Base-by-base conservation (phyloP, 2,113 vertebrate species). In the Aptenodytes patagonicus region DNA sequence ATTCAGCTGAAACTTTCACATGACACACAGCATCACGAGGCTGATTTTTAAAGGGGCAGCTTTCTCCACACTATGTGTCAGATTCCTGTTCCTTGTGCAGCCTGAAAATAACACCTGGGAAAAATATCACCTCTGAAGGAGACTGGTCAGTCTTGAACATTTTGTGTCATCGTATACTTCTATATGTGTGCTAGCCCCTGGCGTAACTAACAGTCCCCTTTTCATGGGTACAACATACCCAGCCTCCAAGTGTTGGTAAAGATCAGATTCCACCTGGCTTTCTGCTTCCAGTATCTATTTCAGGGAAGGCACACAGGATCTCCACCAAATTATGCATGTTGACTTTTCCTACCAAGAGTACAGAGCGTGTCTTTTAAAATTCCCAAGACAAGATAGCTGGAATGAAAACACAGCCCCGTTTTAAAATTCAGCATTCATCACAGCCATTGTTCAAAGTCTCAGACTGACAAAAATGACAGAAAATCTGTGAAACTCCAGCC, bases 1-100 rank as follows among this genome's bases (percentile, higher is more conserved):
- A 87, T 97, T 93, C 93, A 91, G 93, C 81, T 95, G 94, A 95
- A 97, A 83, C 66, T 91, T 94, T 93, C 83, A 94, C 91, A 95
- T 95, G 89, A 91, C 78, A 76, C 82, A 64, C 34, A 80, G 77
- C 36, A 72, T 54, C 61, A 81, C 0, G 0, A 89, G 57, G 34
- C 46, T 91, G 81, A 70, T 87, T 95, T 90, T 95, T 87, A 96
- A 92, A 93, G 66, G 26, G n/a, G 25, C 44, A 54, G 21, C 22
- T 82, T 95, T 89, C 49, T 68, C 54, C 49, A 44, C 9, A 17
- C 29, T 49, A 31, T 4, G 2, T 7, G 5, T 21, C 61, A 65
- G 25, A 61, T 36, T 75, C 58, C 46, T 66, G 28, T 17, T 95
- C 25, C 18, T 52, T 64, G 18, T 13, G 21, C n/a, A 87, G 31